Evolutionary conservation across 2,888 invertebrate genomes (phyloP).

Genomic region (Agapostemon virescens): DNA sequence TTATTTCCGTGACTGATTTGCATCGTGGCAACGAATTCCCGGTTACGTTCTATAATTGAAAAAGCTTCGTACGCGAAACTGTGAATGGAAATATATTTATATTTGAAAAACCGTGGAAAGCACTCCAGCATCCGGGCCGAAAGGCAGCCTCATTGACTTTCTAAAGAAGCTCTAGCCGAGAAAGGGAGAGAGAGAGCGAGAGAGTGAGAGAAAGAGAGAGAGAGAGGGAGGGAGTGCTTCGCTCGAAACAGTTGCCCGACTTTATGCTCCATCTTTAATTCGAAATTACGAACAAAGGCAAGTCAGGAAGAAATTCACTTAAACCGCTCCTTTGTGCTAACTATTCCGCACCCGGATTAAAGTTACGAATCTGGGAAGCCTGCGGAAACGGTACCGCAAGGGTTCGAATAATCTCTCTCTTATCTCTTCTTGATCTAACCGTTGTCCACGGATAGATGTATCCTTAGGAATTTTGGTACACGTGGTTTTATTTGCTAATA

Average conservation of each 20-base stretch:
- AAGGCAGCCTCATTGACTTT: conserved; percentile 18
- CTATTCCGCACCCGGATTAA: conserved; percentile 31
- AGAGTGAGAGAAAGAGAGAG: background rate
- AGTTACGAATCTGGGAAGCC: background rate
- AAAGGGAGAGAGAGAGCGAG: background rate
- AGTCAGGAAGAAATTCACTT: conserved; percentile 24
- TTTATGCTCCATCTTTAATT: conserved; percentile 13
- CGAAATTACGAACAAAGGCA: conserved; percentile 24
- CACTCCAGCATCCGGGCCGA: background rate
- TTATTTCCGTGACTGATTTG: background rate
- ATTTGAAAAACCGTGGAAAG: background rate
- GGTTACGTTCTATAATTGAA: conserved; percentile 1
- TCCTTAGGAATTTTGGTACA: background rate
- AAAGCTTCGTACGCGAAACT: background rate
- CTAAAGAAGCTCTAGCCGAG: conserved; percentile 10
- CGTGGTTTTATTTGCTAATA: background rate
- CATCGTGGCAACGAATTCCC: background rate
- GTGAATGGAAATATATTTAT: conserved; percentile 7
- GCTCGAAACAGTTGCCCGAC: conserved; percentile 6
- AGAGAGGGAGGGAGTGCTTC: background rate
- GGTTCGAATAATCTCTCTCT: background rate
- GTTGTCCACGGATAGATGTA: background rate
- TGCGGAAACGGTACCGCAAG: background rate
- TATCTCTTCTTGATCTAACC: background rate
- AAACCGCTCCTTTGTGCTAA: conserved; percentile 31